phyloP scores from a whole-genome alignment of 2,888 invertebrate genomes.

The Cephus runcator region DNA sequence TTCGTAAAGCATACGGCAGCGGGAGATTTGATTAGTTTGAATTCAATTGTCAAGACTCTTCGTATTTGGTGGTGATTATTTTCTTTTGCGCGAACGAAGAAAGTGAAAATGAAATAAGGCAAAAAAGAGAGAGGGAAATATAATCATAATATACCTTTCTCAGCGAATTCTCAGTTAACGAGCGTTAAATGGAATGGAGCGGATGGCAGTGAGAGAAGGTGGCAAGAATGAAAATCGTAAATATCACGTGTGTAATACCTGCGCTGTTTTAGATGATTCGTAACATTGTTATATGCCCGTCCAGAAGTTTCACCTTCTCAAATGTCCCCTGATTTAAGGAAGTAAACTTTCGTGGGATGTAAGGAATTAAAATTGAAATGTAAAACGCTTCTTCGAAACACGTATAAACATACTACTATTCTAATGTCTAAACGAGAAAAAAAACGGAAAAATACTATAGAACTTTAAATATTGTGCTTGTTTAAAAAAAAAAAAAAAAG shows the following conservation, averaged over 20 bases:
- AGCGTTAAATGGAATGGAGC: not conserved
- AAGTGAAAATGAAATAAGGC: not conserved
- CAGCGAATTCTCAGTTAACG: not conserved
- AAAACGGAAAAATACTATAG: conserved; percentile 23
- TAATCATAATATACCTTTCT: not conserved
- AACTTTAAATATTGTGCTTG: conserved; percentile 45
- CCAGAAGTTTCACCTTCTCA: not conserved
- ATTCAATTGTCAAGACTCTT: not conserved
- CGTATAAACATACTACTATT: conserved; percentile 41
- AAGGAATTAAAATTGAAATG: conserved; percentile 34
- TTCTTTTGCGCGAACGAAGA: not conserved
- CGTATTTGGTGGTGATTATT: not conserved
- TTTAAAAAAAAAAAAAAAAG: conserved; percentile 25
- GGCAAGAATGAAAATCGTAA: not conserved
- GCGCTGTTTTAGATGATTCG: not conserved
- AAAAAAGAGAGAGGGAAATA: not conserved
- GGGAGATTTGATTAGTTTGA: not conserved
- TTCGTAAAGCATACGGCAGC: not conserved
- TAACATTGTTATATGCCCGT: not conserved
- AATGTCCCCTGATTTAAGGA: not conserved
- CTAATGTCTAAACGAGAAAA: conserved; percentile 47
- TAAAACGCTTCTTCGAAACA: conserved; percentile 37
- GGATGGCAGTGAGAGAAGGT: not conserved
- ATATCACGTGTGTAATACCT: not conserved
- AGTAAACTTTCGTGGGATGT: not conserved